Evolutionary conservation across 1,140 invertebrate genomes (phyloP), one percentile per base, ranked within the genome.

Genomic region (Zaprionus gabonicus): DNA sequence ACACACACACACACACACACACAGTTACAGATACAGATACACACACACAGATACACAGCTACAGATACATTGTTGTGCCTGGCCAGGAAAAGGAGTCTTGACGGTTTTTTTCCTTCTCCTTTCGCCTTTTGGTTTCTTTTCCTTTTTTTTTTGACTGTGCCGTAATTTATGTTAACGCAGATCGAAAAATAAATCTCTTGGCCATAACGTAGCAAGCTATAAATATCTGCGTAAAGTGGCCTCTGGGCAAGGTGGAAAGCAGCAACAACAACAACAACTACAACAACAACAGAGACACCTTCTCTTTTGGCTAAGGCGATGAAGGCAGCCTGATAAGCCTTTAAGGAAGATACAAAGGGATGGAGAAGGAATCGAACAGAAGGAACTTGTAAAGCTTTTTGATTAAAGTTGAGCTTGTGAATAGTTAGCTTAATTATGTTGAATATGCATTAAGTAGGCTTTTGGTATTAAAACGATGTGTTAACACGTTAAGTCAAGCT

Each of bases 111-210:
- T 59, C 17, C 17, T n/a, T 71, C 58, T 68, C 46, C 49, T 27
- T 31, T 68, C 51, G 46, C 34, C 56, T 63, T 58, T 12, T 28
- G 38, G 38, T 49, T 70, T 58, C 7, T 31, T 57, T 41, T 59
- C 6, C 20, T 23, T 67, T 13, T 25, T 25, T 59, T 49, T 41
- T 69, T 51, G 62, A 55, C 70, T 27, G 25, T 55, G 64, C 27
- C 34, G 80, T 86, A 86, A 86, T 86, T 86, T 86, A 86, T 86
- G 82, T 86, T 86, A 65, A 82, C 71, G 76, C 82, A 86, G 82
- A 86, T 86, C 83, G 80, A 73, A 71, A 76, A 76, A 86, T 86
- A 86, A 86, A 86, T 86, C 83, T 86, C 65, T 85, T 78, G 51
- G 59, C 72, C 72, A 71, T 63, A 75, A 75, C 72, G 58, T 62